Evolutionary conservation across 2,888 invertebrate species (phyloP), one percentile per base, ranked within the genome.

Genomic region (Gymnocheta viridis): DNA sequence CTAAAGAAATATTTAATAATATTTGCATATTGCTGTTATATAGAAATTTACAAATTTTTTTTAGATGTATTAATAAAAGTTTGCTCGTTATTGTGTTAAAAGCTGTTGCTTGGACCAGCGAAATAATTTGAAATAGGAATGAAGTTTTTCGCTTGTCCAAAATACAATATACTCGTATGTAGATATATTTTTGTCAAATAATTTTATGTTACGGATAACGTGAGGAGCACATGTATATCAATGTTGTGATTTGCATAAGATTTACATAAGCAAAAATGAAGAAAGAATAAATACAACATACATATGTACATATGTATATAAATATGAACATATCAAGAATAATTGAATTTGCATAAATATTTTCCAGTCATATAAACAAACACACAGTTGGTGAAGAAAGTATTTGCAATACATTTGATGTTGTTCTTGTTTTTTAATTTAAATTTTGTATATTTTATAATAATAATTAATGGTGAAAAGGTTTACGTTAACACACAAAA

Each of bases 261-360:
- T 51, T 67, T n/a, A 47, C 62, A 58, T 66, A 35, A 49, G 49
- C 19, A 41, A 24, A 54, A 51, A 10, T 0, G 6, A 17, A 44
- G 7, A 17, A 14, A 17, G 29, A 14, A 47, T n/a, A 29, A 58
- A 58, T 12, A n/a, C n/a, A 29, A 35, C 12, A 58, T 5, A 69
- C 4, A 69, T n/a, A n/a, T n/a, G n/a, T n/a, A n/a, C n/a, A n/a
- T n/a, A n/a, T n/a, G n/a, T n/a, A n/a, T n/a, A n/a, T n/a, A n/a
- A n/a, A n/a, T n/a, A n/a, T n/a, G n/a, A n/a, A n/a, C n/a, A n/a
- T n/a, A n/a, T n/a, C n/a, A n/a, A n/a, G n/a, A 41, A 32, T 47
- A 44, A 60, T 72, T 58, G 32, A 72, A 72, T 72, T 69, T 56
- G 54, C 69, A 69, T 69, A 38, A n/a, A 67, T 51, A 32, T 67